A percentile compares a stretch with the other conserved stretches of the same genome.
phyloP scores from a whole-genome alignment of 2,797 vertebrate species.

The Urosaurus nigricauda region DNA sequence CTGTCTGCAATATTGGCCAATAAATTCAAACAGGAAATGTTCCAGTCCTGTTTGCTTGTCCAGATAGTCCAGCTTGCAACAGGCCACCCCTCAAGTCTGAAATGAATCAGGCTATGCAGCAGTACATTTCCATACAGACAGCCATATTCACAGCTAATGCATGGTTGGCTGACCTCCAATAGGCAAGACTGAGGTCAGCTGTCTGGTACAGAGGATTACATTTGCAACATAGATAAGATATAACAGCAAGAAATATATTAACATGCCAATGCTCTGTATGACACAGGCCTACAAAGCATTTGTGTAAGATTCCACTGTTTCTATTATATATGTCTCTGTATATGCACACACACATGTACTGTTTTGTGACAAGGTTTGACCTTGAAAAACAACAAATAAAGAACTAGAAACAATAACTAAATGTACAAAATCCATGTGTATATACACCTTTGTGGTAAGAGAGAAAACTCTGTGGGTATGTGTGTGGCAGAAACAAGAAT shows the following conservation, averaged over 20 bases:
- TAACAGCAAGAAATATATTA: conserved; percentile 14
- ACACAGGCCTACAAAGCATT: not conserved
- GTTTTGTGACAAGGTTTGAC: not conserved
- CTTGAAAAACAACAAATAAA: not conserved
- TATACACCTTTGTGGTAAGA: too few relatives aligned
- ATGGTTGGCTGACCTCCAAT: not conserved
- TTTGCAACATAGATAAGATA: not conserved
- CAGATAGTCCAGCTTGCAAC: not conserved
- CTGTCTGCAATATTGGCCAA: not conserved
- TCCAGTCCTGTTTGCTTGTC: conserved; percentile 5
- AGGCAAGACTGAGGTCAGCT: not conserved
- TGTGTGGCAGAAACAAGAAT: too few relatives aligned
- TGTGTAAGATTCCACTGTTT: not conserved
- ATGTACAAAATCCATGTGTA: not conserved
- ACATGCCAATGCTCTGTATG: not conserved
- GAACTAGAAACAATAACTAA: not conserved
- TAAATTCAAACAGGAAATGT: conserved; percentile 34
- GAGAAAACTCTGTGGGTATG: too few relatives aligned
- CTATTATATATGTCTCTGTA: not conserved
- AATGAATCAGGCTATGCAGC: not conserved
- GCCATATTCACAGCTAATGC: conserved; percentile 6
- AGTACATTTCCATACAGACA: conserved; percentile 1
- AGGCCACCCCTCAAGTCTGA: conserved; percentile 2
- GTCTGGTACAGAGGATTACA: not conserved
- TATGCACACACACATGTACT: not conserved